phyloP scores from a whole-genome alignment of 2,888 invertebrate species.

The Pycnomerus fuliginosus region DNA sequence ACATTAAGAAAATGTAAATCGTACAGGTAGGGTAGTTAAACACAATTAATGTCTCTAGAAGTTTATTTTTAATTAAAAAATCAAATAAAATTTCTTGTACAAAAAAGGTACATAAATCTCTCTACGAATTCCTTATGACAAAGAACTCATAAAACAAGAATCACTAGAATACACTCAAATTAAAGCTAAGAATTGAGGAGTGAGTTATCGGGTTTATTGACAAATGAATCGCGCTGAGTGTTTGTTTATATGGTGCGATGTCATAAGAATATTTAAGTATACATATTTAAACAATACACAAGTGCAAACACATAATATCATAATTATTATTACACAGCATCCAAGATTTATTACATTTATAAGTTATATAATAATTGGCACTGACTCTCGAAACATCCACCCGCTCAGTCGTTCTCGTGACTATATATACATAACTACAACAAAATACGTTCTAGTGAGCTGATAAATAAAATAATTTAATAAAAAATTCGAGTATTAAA shows the following conservation, averaged over 20 bases:
- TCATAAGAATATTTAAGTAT: constrained; percentile 48
- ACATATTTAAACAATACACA: constrained; percentile 49
- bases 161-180: constrained; percentile 50
- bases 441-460: constrained; percentile 37
- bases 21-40: too few species aligned
- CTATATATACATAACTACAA: constrained; percentile 50
- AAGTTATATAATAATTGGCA: constrained; percentile 53
- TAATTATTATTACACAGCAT: constrained; percentile 57
- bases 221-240: constrained; percentile 42
- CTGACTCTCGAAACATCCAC: constrained; percentile 44
- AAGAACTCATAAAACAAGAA: constrained; percentile 40
- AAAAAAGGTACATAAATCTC: constrained; percentile 44
- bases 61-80: constrained; percentile 46
- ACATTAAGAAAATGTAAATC: too few species aligned
- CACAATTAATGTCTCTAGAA: too few species aligned
- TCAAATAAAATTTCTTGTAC: constrained; percentile 41
- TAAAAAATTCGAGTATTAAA: constrained; percentile 29
- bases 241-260: constrained; percentile 45
- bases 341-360: constrained; percentile 52
- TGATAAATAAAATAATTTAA: constrained; percentile 27
- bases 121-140: constrained; percentile 42
- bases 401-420: constrained; percentile 27
- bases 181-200: constrained; percentile 33
- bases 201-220: constrained; percentile 38
- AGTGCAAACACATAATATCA: constrained; percentile 55